Conservation (phyloP, 2,888 invertebrate species). For the Microctonus brassicae region DNA sequence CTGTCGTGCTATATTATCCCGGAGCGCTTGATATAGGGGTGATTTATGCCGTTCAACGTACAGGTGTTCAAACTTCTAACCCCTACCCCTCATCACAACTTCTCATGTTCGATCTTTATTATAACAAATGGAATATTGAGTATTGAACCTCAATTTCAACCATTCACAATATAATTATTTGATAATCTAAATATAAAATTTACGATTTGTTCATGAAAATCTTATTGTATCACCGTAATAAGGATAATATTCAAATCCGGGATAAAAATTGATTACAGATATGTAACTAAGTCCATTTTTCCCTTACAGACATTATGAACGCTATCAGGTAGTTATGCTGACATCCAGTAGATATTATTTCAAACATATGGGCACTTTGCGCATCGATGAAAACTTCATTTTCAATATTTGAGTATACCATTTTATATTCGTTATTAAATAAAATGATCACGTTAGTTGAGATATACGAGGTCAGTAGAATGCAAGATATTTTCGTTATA, state of each 20-base stretch:
- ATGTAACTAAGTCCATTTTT: no score
- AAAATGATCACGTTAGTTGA: no score
- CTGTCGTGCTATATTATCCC: conserved; percentile 59
- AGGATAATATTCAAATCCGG: not conserved
- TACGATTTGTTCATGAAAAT: not conserved
- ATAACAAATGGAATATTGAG: not conserved
- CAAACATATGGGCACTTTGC: no score
- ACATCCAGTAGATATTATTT: no score
- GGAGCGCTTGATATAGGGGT: conserved; percentile 49
- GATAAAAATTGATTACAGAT: no score
- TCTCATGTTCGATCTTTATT: not conserved
- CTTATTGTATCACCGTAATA: not conserved
- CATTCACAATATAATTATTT: not conserved
- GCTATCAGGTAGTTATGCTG: no score
- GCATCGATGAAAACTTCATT: no score
- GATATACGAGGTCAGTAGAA: no score
- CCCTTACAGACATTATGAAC: no score
- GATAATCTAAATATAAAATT: not conserved
- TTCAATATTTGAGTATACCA: no score
- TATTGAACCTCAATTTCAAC: not conserved
- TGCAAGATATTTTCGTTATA: no score
- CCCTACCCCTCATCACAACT: conserved; percentile 45
- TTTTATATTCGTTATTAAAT: no score
- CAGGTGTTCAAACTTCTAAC: conserved; percentile 62
- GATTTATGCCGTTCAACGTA: conserved; percentile 48